Base-by-base conservation (phyloP, 1,140 invertebrate genomes). In the Ganaspis sp. region DNA sequence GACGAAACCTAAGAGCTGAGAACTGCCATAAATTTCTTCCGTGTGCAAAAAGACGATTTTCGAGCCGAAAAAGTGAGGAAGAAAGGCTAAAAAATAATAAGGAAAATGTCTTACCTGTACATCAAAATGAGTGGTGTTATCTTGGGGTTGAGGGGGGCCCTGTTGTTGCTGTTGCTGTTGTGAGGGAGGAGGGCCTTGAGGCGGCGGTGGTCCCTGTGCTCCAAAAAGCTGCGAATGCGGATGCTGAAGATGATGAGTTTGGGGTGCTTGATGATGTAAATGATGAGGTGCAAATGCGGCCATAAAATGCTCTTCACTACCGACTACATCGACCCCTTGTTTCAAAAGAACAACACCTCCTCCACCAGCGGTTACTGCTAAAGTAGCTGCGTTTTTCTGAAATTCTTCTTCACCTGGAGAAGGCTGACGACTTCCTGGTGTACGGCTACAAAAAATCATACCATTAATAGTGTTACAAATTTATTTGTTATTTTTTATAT, bases 401-500 rank as follows among this genome's bases (percentile, higher is more conserved):
- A 94, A 91, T 78, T 96, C 96, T 83, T 97, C 97, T 87, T 97
- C 96, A 9, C 96, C 96, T 4, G 97, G 97, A 9, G 97, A 97
- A 21, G 96, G 96, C 87, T 98, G 97, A 84, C 96, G 93, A 82
- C 97, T 98, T n/a, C 96, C 96, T 5, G 95, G 95, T 77, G 95
- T 96, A 74, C 96, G 95, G 87, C 95, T 96, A 90, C 11, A 93
- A 92, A 82, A 58, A 74, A 75, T 34, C 11, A 64, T 54, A 54
- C 34, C 73, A 69, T 45, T 37, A 38, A 73, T 34, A 34, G 6
- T 34, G 6, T 2, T 34, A 34, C 2, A 34, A 34, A 34, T 34
- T 73, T 73, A 45, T n/a, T 49, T 49, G 15, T 45, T 29, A 34
- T 70, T 29, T 49, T 21, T 9, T 40, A 11, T 15, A 17, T 23